phyloP scores from a whole-genome alignment of 2,888 invertebrate species.

The Myathropa florea region DNA sequence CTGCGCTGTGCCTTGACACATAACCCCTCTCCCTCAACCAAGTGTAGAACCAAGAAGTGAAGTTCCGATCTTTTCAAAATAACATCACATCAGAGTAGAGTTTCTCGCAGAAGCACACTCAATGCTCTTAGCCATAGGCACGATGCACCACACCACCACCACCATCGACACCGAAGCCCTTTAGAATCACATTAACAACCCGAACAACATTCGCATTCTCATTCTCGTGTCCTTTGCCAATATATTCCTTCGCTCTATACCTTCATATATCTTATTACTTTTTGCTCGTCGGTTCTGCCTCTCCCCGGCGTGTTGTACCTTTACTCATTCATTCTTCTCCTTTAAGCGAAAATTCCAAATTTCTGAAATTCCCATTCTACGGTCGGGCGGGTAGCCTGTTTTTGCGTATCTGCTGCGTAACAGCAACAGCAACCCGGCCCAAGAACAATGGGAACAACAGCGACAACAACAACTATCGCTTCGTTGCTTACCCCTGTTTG shows the following conservation, averaged over 20 bases:
- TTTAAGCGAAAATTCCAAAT: conserved; percentile 39
- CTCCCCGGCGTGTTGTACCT: conserved; percentile 4
- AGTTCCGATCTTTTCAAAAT: conserved; percentile 57
- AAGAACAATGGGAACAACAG: conserved; percentile 58
- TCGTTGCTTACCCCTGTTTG: conserved; percentile 52
- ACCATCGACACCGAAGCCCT: conserved; percentile 20
- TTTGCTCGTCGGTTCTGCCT: conserved; percentile 19
- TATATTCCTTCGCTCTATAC: background rate
- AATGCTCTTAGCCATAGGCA: conserved; percentile 49
- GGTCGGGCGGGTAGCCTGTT: conserved; percentile 31
- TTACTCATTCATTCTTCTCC: background rate
- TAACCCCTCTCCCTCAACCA: too few species aligned
- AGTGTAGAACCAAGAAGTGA: conserved; percentile 30
- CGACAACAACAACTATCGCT: conserved; percentile 39
- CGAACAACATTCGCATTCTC: conserved; percentile 29
- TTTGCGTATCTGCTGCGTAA: conserved; percentile 58
- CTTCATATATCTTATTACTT: conserved; percentile 31
- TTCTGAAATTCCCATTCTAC: conserved; percentile 65
- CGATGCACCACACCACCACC: background rate
- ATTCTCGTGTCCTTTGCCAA: conserved; percentile 33
- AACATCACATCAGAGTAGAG: conserved; percentile 57
- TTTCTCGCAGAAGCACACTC: conserved; percentile 54
- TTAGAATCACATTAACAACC: conserved; percentile 51
- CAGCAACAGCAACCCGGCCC: conserved; percentile 21
- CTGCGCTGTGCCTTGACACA: too few species aligned